Base-by-base conservation (phyloP, 2,113 vertebrate genomes). In the Colossoma macropomum region DNA sequence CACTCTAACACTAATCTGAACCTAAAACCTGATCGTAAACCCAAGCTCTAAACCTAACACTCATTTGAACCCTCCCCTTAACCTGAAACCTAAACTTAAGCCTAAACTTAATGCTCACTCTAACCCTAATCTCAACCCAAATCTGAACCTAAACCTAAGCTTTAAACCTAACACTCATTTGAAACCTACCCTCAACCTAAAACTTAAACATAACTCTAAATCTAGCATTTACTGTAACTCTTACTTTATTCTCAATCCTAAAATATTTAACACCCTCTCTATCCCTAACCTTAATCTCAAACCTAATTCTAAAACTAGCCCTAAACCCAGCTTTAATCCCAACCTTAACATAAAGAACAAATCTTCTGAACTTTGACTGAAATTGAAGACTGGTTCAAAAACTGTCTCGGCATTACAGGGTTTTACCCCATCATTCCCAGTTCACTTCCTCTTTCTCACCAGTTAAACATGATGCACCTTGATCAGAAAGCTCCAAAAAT, bases 401-500 rank as follows among this genome's bases (percentile, higher is more conserved):
- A 65, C 65, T 32, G 28, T 2, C 6, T 66, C 66, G 25, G 17
- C 11, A 15, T 45, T 10, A 3, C 8, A 7, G 13, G 12, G 48
- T 68, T 52, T n/a, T 30, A 50, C 76, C 45, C 30, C 65, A n/a
- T 13, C 4, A 34, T 60, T 12, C 54, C 21, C 54, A 59, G 21
- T 25, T 50, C 70, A 71, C 34, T 56, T 75, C 80, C 80, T 68
- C 30, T 27, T 75, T 82, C 72, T 84, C 34, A 70, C n/a, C 77
- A 30, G 45, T 68, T 11, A 45, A 71, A 10, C 45, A 69, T 52
- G 34, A 84, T 81, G 50, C 75, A 38, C 77, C 65, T 87, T 50
- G 77, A 60, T 79, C 28, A 34, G 38, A 82, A 60, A 34, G 41
- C 63, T 63, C 84, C 68, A 81, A 86, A 88, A 91, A 90, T 84